Percentiles rank a stretch among this genome's conserved stretches.
These are phyloP conservation scores for Zaprionus africanus DNA, from an alignment of 1,140 invertebrate genomes.

Conservation along the genomic window DNA sequence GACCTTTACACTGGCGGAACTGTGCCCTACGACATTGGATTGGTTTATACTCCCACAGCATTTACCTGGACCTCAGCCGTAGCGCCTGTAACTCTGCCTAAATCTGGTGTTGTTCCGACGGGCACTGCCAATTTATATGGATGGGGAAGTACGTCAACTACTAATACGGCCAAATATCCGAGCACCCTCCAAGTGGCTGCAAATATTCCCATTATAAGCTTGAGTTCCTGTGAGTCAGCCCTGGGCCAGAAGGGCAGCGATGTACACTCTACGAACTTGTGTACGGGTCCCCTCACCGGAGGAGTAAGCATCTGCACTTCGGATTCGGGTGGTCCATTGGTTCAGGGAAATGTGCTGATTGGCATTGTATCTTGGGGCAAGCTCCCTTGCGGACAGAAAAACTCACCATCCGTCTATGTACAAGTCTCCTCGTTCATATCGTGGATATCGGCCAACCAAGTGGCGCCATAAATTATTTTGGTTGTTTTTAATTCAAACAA, in stretches of 20 bases:
- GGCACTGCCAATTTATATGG: constrained; percentile 84
- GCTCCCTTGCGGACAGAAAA: constrained; percentile 85
- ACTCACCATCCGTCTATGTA: constrained; percentile 90
- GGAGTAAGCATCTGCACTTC: constrained; percentile 85
- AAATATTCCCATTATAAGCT: constrained; percentile 72
- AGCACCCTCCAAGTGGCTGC: constrained; percentile 80
- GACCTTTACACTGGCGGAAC: constrained; percentile 79
- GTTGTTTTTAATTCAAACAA: constrained; percentile 6
- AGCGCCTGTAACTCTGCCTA: constrained; percentile 80
- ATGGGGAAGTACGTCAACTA: constrained; percentile 85
- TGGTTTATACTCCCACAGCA: constrained; percentile 85
- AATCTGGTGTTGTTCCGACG: constrained; percentile 80
- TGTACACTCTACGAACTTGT: constrained; percentile 85
- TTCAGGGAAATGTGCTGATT: constrained; percentile 70
- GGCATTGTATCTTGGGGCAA: constrained; percentile 85
- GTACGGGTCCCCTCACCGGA: constrained; percentile 85
- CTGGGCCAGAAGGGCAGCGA: constrained; percentile 76
- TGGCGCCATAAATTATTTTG: constrained; percentile 23
- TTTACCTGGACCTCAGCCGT: constrained; percentile 85
- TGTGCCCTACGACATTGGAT: constrained; percentile 85
- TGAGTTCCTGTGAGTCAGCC: constrained; percentile 61
- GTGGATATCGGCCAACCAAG: constrained; percentile 86
- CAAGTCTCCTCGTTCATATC: constrained; percentile 87
- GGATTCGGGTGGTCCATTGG: constrained; percentile 85
- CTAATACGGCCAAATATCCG: constrained; percentile 74